Base-by-base conservation (phyloP, 2,888 invertebrate species). In the Plutella xylostella region DNA sequence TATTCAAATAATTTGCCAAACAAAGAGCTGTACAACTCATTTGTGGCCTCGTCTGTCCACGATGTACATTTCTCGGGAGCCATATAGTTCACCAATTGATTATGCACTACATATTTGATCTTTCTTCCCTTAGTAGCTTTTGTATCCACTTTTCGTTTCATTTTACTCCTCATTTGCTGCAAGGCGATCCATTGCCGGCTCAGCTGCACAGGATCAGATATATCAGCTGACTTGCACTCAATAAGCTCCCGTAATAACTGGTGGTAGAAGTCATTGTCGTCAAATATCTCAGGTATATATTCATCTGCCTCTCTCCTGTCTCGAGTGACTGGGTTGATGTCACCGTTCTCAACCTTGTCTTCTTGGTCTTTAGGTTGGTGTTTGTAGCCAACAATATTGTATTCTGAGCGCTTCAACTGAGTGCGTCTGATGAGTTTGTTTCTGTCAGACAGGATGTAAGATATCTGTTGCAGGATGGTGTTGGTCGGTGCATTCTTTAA, bases 241-340 rank as follows among this genome's bases (percentile, higher is more conserved):
- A 98, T 97, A 31, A 98, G 79, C 68, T 98, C 97, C 51, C 95
- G 85, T 35, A 98, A 77, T 45, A 97, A 83, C 60, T 96, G 94
- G 71, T 97, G 97, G 72, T 98, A 98, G 70, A 98, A 98, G 67
- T 98, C 98, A 59, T 93, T 93, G 64, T 98, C 98, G 69, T 98
- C 97, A 77, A 95, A 98, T 59, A 98, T 93, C 76, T 98, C 93
- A 0, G 85, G 61, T 60, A 93, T 90, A 51, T 89, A 88, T 55
- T 90, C 89, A 54, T 88, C 87, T 47, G 75, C 63, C 42, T 82
- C 74, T 53, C 73, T 73, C n/a, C 76, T 61, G 42, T 66, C 63
- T 53, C 55, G 68, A 15, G 52, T 58, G 3, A 59, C 52, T 1
- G 55, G 57, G 45, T 67, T 71, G 15, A 50, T 48, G 1, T 48